phyloP scores from a whole-genome alignment of 2,797 vertebrate genomes.

The Morus bassanus region DNA sequence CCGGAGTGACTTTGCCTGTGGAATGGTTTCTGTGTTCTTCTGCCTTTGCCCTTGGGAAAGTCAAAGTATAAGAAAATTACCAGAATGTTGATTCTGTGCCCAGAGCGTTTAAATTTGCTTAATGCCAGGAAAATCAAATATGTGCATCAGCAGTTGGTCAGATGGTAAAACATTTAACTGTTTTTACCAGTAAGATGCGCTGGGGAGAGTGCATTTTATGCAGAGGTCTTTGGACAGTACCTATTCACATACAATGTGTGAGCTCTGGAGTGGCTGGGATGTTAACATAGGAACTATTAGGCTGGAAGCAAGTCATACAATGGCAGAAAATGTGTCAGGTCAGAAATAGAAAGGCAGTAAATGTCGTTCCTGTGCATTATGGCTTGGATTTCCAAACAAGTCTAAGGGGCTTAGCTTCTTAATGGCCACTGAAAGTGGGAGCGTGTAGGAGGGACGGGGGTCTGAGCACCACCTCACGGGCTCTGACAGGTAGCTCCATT shows the following conservation, averaged over 20 bases:
- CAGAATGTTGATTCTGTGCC: neutral
- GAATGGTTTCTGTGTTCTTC: neutral
- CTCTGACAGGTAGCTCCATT: neutral
- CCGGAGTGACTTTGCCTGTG: neutral
- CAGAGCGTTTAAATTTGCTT: neutral
- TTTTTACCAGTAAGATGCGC: neutral
- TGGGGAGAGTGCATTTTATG: neutral
- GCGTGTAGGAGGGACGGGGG: accelerated
- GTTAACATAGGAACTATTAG: neutral
- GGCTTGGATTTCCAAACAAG: neutral
- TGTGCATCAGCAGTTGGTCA: neutral
- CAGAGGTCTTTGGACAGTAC: neutral
- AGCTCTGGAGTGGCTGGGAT: neutral
- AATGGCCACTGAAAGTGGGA: neutral
- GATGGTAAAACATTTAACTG: neutral
- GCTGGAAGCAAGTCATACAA: neutral
- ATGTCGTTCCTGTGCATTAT: neutral
- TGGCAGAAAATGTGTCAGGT: neutral
- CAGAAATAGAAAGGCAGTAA: neutral
- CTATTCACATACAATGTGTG: neutral
- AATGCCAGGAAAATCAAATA: constrained; percentile 11
- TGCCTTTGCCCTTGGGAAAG: neutral
- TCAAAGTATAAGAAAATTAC: neutral
- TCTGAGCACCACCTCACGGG: accelerated
- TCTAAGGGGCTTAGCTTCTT: neutral